A percentile compares a stretch with the other conserved stretches of the same genome.
phyloP scores from a whole-genome alignment of 2,113 vertebrate genomes.

The Nicator chloris region DNA sequence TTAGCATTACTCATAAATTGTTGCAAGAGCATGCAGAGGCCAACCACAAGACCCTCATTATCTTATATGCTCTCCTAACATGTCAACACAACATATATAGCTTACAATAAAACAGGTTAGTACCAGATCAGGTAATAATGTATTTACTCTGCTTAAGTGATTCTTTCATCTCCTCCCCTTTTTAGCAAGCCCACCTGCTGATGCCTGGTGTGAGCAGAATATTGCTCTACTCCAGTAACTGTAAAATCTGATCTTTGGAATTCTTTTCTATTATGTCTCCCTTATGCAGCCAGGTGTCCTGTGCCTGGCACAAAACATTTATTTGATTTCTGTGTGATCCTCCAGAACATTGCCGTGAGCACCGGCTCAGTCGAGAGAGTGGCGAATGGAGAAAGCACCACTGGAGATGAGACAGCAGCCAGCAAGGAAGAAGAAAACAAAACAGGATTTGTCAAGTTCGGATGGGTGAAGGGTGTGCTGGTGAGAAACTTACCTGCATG shows the following conservation, averaged over 20 bases:
- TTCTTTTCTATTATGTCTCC: neutral
- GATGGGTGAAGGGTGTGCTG: conserved; percentile 98
- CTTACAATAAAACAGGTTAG: neutral
- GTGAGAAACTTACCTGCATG: conserved; percentile 72
- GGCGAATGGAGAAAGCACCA: conserved; percentile 75
- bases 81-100: neutral
- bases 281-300: neutral
- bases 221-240: neutral
- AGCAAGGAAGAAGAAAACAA: conserved; percentile 67
- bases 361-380: conserved; percentile 71
- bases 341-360: conserved; percentile 78
- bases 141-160: neutral
- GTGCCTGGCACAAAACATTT: neutral
- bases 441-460: conserved; percentile 85
- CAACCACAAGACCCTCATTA: neutral
- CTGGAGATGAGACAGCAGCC: conserved; percentile 78
- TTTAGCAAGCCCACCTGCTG: neutral
- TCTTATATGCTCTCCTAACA: neutral
- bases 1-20: neutral
- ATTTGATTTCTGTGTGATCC: conserved; percentile 12
- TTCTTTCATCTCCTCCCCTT: neutral
- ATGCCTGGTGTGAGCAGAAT: neutral
- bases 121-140: neutral
- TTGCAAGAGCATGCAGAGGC: neutral
- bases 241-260: neutral